Base-by-base conservation (phyloP, 2,888 invertebrate species). In the Pycnomerus fuliginosus region DNA sequence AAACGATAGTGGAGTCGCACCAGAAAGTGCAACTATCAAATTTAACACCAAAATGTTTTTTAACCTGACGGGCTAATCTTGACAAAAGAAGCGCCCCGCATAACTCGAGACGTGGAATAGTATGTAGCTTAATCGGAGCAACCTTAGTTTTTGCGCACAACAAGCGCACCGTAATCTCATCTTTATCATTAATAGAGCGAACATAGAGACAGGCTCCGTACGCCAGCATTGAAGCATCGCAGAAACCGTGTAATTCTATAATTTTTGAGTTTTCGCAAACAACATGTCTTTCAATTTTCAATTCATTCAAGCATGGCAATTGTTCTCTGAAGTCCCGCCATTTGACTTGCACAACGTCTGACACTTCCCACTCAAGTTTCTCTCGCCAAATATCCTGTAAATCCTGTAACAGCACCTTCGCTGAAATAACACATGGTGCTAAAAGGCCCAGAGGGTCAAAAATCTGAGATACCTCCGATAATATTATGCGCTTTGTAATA, bases 111-210 rank as follows among this genome's bases (percentile, higher is more conserved):
- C 53, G 30, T 5, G 54, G 55, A 7, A 54, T 25, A 1, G 50
- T 49, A 12, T 48, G 41, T 7, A 31, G 25, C 20, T 20, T 20
- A 12, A 55, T 20, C 3, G 58, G 56, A 0, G 53, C 45, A 1
- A 55, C 49, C 10, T 45, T 40, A 3, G 53, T 44, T 36, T 53
- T 56, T 3, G 53, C 44, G 16, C 45, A 34, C 4, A 56, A 7
- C 11, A 55, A 23, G 13, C 15, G 15, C 16, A 38, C 24, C 5
- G 17, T 12, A 25, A 16, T 11, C 5, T 28, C 20, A 7, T 28
- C 12, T 3, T 33, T 13, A 16, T n/a, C 2, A 20, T 37, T 23
- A 16, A 34, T 20, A 7, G 37, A 32, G 12, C 36, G 11, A 11
- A 50, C 12, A 29, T 48, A 53, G 5, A 53, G 14, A 12, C 45